These are phyloP conservation scores for Hyalella azteca DNA, from an alignment of 2,888 invertebrate genomes.

Conservation along the genomic window DNA sequence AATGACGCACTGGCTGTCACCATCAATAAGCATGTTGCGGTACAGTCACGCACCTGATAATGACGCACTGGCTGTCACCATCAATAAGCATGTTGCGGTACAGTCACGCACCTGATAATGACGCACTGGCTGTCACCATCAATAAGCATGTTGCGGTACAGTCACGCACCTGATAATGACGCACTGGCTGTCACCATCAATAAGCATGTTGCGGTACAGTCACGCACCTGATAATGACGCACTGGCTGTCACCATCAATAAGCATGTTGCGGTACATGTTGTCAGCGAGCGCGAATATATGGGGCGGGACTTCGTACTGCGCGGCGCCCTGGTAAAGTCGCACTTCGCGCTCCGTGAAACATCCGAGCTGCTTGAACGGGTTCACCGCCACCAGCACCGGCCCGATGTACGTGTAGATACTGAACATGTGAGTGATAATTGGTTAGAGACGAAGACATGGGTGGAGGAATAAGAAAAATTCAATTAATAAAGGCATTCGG, in stretches of 20 bases:
- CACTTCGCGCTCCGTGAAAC: slow-evolving; percentile 71
- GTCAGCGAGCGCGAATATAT: slow-evolving; percentile 73
- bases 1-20: slow-evolving; percentile 74
- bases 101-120: slow-evolving; percentile 72
- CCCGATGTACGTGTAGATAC: slow-evolving; percentile 69
- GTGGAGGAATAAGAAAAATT: too few relatives aligned
- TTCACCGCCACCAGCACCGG: slow-evolving; percentile 72
- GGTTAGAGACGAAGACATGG: too few relatives aligned
- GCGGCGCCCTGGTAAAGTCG: slow-evolving; percentile 70
- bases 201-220: slow-evolving; percentile 72
- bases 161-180: slow-evolving; percentile 73
- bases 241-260: slow-evolving; percentile 73
- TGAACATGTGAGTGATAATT: too few relatives aligned
- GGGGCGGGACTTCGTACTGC: slow-evolving; percentile 75
- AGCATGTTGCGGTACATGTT: slow-evolving; percentile 76
- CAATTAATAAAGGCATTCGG: too few relatives aligned
- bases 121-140: slow-evolving; percentile 75
- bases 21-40: slow-evolving; percentile 74
- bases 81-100: too few relatives aligned
- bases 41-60: too few relatives aligned
- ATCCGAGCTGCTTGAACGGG: slow-evolving; percentile 71
- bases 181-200: slow-evolving; percentile 74
- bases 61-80: too few relatives aligned
- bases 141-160: slow-evolving; percentile 76
- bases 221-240: slow-evolving; percentile 73